phyloP scores from a whole-genome alignment of 2,113 vertebrate genomes.

The Suncus etruscus region DNA sequence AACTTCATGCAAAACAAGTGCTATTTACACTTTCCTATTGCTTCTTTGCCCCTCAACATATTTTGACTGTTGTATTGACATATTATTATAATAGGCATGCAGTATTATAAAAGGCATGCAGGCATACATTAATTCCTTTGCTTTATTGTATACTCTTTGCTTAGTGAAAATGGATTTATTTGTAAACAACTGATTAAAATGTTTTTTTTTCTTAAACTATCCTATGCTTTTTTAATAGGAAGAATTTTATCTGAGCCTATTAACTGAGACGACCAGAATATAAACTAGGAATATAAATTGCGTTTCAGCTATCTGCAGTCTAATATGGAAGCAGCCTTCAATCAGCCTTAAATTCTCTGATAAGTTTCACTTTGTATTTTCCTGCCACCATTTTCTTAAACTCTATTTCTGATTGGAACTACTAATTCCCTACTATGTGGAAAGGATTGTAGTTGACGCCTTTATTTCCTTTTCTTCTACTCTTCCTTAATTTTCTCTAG shows the following conservation, averaged over 20 bases:
- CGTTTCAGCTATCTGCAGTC: not conserved
- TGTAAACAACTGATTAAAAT: not conserved
- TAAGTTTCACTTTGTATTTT: not conserved
- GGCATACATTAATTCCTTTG: not conserved
- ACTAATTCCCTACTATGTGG: not conserved
- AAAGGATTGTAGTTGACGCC: not conserved
- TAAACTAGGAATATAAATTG: not conserved
- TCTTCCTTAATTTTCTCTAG: not conserved
- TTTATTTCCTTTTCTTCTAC: not conserved
- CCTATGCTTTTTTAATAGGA: not conserved
- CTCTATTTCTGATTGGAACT: not conserved
- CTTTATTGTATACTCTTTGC: not conserved
- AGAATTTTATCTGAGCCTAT: not conserved
- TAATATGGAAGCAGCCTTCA: not conserved
- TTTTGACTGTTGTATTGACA: slow-evolving; percentile 29
- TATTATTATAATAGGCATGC: not conserved
- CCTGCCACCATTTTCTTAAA: not conserved
- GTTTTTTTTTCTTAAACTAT: not conserved
- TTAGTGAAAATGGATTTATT: not conserved
- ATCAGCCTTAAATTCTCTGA: not conserved
- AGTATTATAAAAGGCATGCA: not conserved
- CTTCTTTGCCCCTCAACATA: not conserved
- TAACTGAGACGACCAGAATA: not conserved
- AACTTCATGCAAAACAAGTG: too few species aligned
- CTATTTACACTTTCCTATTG: too few species aligned